Base-by-base conservation (phyloP, 2,113 vertebrate genomes). In the Upupa epops region DNA sequence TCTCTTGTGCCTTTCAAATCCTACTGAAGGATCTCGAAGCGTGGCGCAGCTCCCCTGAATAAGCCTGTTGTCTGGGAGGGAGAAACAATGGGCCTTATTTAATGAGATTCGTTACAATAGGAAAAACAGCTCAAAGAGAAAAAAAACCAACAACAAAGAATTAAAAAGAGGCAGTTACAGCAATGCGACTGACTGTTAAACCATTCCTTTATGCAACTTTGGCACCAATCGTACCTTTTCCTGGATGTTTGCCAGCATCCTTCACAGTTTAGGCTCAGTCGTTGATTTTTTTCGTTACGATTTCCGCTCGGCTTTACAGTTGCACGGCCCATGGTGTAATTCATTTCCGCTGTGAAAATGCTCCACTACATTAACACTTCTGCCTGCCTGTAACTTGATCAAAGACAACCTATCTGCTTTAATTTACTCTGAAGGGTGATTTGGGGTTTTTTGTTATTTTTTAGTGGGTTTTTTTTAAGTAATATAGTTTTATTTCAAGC, bases 101-200 rank as follows among this genome's bases (percentile, higher is more conserved):
- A 97, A 97, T 94, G 85, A 79, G 91, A 97, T 97, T 96, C 97
- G 94, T 96, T 97, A 97, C 93, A 97, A 97, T 96, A 95, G 94
- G 94, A 95, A 96, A 97, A 94, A 91, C 55, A 94, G 86, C 80
- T 95, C 93, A 96, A 95, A 93, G 90, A 76, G 34, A n/a, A 68
- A 60, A 75, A 89, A 94, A 87, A 83, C n/a, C n/a, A 69, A 66
- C 88, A 56, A 42, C 54, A 74, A 19, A 82, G 78, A 90, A 85
- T 77, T 55, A 83, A 56, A 51, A 58, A 54, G 49, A 91, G 20
- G 74, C 95, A 80, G 92, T 97, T 97, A 93, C 16, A 96, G 95
- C 74, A 92, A 96, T 95, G 94, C 89, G 83, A 48, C 81, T 75
- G 85, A 93, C 92, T 95, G 81, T 96, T 96, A 96, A 97, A 95